Evolutionary conservation across 2,888 invertebrate genomes (phyloP).

Genomic region (Andrena praecox): DNA sequence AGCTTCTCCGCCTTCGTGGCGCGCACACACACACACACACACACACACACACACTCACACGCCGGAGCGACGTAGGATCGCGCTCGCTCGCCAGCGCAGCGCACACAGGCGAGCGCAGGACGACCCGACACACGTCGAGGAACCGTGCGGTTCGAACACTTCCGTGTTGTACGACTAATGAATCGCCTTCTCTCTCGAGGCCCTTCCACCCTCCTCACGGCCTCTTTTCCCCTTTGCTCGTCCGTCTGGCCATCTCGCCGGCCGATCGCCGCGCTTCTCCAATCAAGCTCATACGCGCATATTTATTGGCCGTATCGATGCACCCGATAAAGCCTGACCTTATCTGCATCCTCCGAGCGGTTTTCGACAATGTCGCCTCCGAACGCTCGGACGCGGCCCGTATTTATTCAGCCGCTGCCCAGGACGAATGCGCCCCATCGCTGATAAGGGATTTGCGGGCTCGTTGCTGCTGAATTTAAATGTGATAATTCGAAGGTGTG

Average conservation of each 20-base stretch:
- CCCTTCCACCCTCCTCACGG: slow-evolving; percentile 59
- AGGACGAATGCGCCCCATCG: slow-evolving; percentile 2
- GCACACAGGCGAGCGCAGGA: slow-evolving; percentile 20
- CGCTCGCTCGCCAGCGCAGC: slow-evolving; percentile 38
- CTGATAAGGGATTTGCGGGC: neutral
- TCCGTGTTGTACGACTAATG: slow-evolving; percentile 85
- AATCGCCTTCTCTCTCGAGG: slow-evolving; percentile 78
- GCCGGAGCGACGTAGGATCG: slow-evolving; percentile 44
- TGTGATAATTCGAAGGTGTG: slow-evolving; percentile 19
- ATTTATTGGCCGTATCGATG: slow-evolving; percentile 70
- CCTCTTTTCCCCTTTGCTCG: slow-evolving; percentile 51
- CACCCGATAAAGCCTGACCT: slow-evolving; percentile 62
- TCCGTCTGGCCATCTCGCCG: slow-evolving; percentile 45
- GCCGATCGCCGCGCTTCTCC: slow-evolving; percentile 56
- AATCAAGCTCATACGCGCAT: slow-evolving; percentile 63
- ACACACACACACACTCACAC: slow-evolving; percentile 3
- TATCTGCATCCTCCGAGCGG: slow-evolving; percentile 53
- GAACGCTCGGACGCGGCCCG: neutral
- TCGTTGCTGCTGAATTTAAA: neutral
- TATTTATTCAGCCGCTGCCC: slow-evolving; percentile 14
- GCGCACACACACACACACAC: neutral
- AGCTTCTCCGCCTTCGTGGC: slow-evolving; percentile 35
- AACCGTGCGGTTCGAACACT: slow-evolving; percentile 77
- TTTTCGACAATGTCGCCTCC: slow-evolving; percentile 54
- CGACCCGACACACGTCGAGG: slow-evolving; percentile 68